A percentile compares a stretch with the other conserved stretches of the same genome.
Evolutionary conservation across 2,113 vertebrate genomes (phyloP).

Genomic region (Nanorana parkeri): DNA sequence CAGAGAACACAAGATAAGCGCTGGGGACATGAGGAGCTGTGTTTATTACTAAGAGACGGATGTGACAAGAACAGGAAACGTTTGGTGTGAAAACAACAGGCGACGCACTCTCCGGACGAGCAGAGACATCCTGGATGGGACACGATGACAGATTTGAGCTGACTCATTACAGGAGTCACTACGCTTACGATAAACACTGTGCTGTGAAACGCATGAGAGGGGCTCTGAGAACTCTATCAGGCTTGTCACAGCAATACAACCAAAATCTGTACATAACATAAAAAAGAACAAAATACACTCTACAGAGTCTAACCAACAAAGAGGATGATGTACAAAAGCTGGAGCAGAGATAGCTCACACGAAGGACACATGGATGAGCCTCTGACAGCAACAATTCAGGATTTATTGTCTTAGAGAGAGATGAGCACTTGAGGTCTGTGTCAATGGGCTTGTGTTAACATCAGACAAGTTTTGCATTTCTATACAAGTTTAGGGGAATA

Average conservation of each 20-base stretch:
- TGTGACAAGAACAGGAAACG: slow-evolving; percentile 38
- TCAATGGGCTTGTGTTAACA: no score
- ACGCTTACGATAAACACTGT: slow-evolving; percentile 5
- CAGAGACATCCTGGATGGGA: neutral
- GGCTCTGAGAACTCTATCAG: neutral
- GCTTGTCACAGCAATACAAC: neutral
- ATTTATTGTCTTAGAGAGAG: no score
- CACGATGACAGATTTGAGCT: slow-evolving; percentile 30
- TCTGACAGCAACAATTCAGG: no score
- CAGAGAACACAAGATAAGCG: neutral
- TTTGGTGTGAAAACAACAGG: slow-evolving; percentile 44
- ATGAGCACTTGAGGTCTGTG: no score
- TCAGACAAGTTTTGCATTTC: no score
- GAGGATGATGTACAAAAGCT: no score
- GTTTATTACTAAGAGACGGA: neutral
- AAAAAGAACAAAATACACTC: no score
- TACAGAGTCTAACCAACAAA: no score
- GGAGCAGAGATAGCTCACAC: no score
- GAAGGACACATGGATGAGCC: no score
- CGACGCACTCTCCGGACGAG: neutral
- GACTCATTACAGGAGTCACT: slow-evolving; percentile 22
- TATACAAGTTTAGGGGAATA: no score
- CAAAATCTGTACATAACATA: neutral
- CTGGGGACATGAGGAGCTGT: neutral
- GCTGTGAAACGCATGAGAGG: neutral